Evolutionary conservation across 2,888 invertebrate species (phyloP), one percentile per base, ranked within the genome.

Genomic region (Nemotelus nigrinus): DNA sequence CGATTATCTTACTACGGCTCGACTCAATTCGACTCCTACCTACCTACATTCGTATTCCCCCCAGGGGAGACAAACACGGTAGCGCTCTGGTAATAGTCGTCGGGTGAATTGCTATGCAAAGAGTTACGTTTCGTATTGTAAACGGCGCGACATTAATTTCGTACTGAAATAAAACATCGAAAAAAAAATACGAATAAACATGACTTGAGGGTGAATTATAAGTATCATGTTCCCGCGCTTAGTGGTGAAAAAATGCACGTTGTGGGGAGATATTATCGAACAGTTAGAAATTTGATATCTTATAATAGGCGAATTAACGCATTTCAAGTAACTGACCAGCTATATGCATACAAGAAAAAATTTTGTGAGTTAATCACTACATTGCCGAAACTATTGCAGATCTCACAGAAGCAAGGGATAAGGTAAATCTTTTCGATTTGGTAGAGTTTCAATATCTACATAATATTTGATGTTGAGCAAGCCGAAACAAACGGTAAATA

Each of bases 231-330:
- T 3, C 25, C 10, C 8, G 57, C 10, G 57, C 3, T 25, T 25
- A 25, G 25, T 25, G 25, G 25, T 8, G 58, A 58, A n/a, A 58
- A 25, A 25, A 10, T 57, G 10, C 25, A 3, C 25, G 57, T 7
- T 41, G 39, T 7, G 60, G 60, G 39, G 60, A 60, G 58, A 60
- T 60, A 41, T 60, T 60, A 60, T 60, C 60, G 60, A 60, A 43
- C 60, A 43, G 60, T 60, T 60, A 39, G 60, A 41, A 60, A 60
- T 60, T 60, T 39, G 60, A 60, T 60, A 60, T 41, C 2, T 60
- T 60, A 60, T 60, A 60, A 60, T 60, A 60, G 3, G 41, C 60
- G 25, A 60, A 39, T 39, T 39, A 60, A 39, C 60, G 50, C 8
- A 39, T 60, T 60, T 41, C 60, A 25, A 58, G 41, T 39, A 39